Evolutionary conservation across 53 echinoderm and acorn worm species (phyloP).

Genomic region (Henricia sp.): DNA sequence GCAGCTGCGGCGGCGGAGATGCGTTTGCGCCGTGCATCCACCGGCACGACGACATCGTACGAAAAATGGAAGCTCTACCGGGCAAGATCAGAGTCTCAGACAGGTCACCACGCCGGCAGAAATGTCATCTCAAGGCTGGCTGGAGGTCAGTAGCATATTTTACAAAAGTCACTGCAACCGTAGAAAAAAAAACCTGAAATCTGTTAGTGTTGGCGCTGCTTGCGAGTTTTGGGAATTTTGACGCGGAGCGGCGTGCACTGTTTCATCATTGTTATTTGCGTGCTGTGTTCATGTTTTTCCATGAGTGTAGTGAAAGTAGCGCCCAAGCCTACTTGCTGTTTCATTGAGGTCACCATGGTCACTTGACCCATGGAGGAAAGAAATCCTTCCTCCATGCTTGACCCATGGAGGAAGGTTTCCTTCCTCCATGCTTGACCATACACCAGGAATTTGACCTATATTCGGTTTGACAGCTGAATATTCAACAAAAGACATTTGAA

Average conservation of each 20-base stretch:
- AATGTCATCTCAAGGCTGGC: constrained; percentile 32
- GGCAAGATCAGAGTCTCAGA: constrained; percentile 15
- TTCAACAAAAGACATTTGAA: too few relatives aligned
- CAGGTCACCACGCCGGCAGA: constrained; percentile 20
- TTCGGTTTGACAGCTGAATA: too few relatives aligned
- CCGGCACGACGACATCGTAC: constrained; percentile 11
- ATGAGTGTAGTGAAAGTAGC: neutral
- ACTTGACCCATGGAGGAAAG: too few relatives aligned
- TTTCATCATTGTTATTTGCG: neutral
- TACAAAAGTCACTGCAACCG: too few relatives aligned
- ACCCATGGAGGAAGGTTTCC: too few relatives aligned
- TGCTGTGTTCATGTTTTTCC: neutral
- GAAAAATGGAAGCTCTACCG: constrained; percentile 23
- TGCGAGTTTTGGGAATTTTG: neutral
- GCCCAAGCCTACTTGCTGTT: too few relatives aligned
- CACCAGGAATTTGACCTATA: too few relatives aligned
- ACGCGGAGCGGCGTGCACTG: neutral
- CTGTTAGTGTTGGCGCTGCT: neutral
- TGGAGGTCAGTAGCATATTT: constrained; percentile 25
- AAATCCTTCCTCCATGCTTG: too few relatives aligned
- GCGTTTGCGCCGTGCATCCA: constrained; percentile 6
- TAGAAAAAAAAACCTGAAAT: neutral
- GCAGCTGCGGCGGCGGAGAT: neutral
- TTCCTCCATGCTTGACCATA: too few relatives aligned
- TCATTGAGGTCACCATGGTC: too few relatives aligned